Percentiles rank a stretch among this genome's conserved stretches.
Conservation (phyloP, 2,113 vertebrate genomes). For the Nyctibius bracteatus region DNA sequence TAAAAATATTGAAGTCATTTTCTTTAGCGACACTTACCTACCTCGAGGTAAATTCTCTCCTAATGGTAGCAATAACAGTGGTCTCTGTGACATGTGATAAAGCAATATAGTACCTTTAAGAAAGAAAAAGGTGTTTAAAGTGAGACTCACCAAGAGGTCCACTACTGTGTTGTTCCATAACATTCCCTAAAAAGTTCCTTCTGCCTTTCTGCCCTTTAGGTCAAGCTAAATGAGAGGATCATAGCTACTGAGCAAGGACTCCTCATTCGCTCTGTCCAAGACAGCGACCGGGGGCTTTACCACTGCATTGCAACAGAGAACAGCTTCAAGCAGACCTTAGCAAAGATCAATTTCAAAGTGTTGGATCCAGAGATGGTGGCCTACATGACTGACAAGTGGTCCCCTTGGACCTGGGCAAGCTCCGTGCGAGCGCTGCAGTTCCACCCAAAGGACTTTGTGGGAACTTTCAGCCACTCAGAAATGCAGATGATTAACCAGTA, state of each 20-base stretch:
- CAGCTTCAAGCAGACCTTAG: conserved; percentile 92
- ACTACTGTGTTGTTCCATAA: background rate
- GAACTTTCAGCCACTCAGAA: conserved; percentile 86
- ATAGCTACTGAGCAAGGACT: conserved; percentile 90
- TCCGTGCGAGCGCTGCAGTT: conserved; percentile 74
- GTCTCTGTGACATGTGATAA: background rate
- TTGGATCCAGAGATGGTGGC: conserved; percentile 84
- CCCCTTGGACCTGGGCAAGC: conserved; percentile 86
- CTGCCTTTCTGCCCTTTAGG: conserved; percentile 68
- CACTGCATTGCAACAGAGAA: conserved; percentile 96
- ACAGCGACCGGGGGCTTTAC: conserved; percentile 89
- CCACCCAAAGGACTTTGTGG: conserved; percentile 86
- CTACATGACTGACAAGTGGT: conserved; percentile 84
- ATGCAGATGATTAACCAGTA: conserved; percentile 91
- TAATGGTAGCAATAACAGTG: background rate
- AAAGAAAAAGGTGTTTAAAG: background rate
- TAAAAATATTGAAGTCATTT: background rate
- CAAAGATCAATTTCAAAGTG: conserved; percentile 92
- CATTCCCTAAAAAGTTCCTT: background rate
- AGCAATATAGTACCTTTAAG: background rate
- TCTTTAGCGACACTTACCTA: background rate
- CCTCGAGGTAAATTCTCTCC: background rate
- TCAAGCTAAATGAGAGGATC: conserved; percentile 90
- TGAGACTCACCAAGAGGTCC: background rate
- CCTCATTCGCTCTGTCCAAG: conserved; percentile 87